Evolutionary conservation across 2,113 vertebrate genomes (phyloP).

Genomic region (Peromyscus polionotus): DNA sequence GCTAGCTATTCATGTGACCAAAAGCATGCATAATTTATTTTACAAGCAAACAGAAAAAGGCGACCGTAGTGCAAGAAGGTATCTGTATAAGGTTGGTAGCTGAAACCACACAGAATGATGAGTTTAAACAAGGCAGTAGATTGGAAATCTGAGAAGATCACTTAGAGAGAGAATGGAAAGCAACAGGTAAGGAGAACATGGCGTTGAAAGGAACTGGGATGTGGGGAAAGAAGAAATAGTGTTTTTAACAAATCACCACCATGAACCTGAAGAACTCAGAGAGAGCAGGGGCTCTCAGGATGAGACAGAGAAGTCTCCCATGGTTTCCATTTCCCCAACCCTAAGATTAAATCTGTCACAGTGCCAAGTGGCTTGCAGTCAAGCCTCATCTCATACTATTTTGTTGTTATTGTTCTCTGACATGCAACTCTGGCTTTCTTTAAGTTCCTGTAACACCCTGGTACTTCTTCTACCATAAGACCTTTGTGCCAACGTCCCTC

Average conservation of each 20-base stretch:
- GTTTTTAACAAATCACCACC: neutral
- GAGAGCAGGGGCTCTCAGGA: neutral
- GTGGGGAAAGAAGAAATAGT: neutral
- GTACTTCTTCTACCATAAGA: neutral
- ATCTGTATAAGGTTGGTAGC: neutral
- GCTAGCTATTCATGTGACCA: conserved; percentile 4
- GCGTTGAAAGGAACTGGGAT: neutral
- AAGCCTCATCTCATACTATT: neutral
- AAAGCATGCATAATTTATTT: conserved; percentile 22
- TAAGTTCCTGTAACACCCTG: too few relatives aligned
- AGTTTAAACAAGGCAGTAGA: neutral
- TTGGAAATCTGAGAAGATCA: neutral
- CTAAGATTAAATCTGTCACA: neutral
- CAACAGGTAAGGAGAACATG: neutral
- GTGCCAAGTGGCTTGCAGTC: neutral
- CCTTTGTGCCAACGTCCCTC: neutral
- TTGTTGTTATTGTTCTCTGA: neutral
- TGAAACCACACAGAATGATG: neutral
- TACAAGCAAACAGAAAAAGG: neutral
- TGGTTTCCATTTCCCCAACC: neutral
- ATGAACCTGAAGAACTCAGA: neutral
- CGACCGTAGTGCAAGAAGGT: neutral
- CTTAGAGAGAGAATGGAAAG: neutral
- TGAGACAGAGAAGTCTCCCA: neutral
- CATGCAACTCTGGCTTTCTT: neutral